Conservation (phyloP, 2,113 vertebrate species). For the Elachura formosa region DNA sequence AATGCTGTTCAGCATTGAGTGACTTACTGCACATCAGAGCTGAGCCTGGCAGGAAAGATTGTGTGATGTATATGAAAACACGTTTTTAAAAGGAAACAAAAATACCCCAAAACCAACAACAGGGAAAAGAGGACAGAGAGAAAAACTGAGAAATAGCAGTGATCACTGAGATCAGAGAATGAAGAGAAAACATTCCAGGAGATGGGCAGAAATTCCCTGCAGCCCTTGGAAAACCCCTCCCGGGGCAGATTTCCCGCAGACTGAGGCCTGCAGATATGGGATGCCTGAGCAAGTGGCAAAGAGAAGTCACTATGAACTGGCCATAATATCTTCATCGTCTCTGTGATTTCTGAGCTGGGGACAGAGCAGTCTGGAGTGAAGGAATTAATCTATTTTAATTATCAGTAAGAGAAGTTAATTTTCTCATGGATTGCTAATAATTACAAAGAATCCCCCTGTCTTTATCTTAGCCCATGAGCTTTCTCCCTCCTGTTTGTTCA, state of each 20-base stretch:
- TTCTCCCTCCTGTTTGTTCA: background rate
- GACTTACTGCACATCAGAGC: background rate
- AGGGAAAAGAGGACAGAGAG: fast-evolving
- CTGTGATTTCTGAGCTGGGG: background rate
- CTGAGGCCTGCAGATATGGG: background rate
- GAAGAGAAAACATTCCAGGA: background rate
- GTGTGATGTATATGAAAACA: background rate
- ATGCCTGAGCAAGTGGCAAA: background rate
- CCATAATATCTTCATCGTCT: background rate
- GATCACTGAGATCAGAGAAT: background rate
- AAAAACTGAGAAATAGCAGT: background rate
- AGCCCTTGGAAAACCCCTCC: background rate
- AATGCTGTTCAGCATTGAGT: background rate
- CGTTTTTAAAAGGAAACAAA: background rate
- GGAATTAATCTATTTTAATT: background rate
- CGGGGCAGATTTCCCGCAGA: background rate
- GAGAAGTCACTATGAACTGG: background rate
- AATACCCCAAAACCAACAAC: background rate
- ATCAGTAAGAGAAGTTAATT: background rate
- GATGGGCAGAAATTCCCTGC: background rate
- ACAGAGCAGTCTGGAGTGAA: background rate
- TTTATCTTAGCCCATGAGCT: background rate
- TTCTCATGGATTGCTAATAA: background rate
- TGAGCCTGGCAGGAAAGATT: too few relatives aligned
- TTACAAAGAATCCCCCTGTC: background rate